A percentile compares a stretch with the other conserved stretches of the same genome.
Evolutionary conservation across 1,140 invertebrate genomes (phyloP).

Genomic region (Caenorhabditis remanei): DNA sequence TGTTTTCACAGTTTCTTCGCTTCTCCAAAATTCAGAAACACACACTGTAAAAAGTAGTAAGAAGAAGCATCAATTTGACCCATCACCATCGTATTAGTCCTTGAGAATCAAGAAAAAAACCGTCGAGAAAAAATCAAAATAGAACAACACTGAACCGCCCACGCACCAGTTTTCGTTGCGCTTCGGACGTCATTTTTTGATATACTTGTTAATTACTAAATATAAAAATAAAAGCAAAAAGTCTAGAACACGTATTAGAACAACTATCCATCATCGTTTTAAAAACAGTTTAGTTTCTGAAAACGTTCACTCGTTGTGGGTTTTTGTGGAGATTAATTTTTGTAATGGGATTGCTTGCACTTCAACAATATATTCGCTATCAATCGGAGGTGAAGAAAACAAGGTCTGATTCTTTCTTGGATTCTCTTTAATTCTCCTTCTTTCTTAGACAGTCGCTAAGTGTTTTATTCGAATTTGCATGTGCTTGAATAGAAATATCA

Average conservation of each 20-base stretch:
- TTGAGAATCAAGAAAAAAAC: slow-evolving; percentile 21
- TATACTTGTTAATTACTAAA: not conserved
- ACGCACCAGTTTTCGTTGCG: not conserved
- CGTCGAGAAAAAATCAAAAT: not conserved
- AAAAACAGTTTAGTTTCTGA: not conserved
- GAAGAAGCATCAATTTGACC: not conserved
- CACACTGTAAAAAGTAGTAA: not conserved
- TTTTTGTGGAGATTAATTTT: not conserved
- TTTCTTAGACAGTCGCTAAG: not conserved
- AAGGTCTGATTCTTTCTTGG: not conserved
- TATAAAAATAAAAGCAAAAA: not conserved
- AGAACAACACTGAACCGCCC: slow-evolving; percentile 8
- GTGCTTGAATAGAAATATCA: no score
- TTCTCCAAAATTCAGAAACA: not conserved
- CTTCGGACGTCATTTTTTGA: not conserved
- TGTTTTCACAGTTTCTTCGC: not conserved
- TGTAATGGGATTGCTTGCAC: slow-evolving; percentile 1
- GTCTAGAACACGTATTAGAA: not conserved
- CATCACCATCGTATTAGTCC: not conserved
- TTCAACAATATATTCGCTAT: slow-evolving; percentile 1
- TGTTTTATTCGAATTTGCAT: no score
- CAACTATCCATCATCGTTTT: not conserved
- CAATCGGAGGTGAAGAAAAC: not conserved
- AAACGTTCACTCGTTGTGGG: not conserved
- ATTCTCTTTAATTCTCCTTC: not conserved